A percentile compares a stretch with the other conserved stretches of the same genome.
Evolutionary conservation across 1,140 invertebrate genomes (phyloP).

Genomic region (Neodiprion virginianus): DNA sequence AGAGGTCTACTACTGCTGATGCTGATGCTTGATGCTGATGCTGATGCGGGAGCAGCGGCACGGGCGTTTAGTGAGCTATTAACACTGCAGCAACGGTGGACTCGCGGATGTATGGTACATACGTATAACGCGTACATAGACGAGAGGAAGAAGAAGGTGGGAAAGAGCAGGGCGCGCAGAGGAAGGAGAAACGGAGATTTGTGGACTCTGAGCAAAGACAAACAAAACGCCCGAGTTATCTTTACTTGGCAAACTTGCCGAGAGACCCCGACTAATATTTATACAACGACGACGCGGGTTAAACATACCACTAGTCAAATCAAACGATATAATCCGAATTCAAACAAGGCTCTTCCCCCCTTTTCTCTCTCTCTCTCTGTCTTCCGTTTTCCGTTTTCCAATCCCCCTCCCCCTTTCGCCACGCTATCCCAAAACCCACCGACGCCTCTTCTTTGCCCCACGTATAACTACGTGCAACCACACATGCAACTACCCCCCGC

Average conservation of each 20-base stretch:
- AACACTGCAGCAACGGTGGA: background rate
- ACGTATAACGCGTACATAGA: background rate
- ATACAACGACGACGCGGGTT: constrained; percentile 31
- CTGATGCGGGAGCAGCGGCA: too few relatives aligned
- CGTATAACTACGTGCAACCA: too few relatives aligned
- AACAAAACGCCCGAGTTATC: constrained; percentile 41
- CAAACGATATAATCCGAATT: constrained; percentile 44
- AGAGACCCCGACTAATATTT: constrained; percentile 43
- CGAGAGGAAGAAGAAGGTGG: constrained; percentile 17
- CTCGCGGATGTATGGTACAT: too few relatives aligned
- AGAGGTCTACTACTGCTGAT: background rate
- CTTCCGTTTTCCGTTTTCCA: background rate
- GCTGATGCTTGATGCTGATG: too few relatives aligned
- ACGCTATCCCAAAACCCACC: too few relatives aligned
- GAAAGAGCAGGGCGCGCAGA: background rate
- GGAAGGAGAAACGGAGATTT: constrained; percentile 43
- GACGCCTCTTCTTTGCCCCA: too few relatives aligned
- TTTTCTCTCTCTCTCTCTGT: too few relatives aligned
- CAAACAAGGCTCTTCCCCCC: constrained; percentile 24
- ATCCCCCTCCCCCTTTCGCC: too few relatives aligned
- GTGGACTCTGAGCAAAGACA: constrained; percentile 51
- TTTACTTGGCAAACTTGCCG: constrained; percentile 46
- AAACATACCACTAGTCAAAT: constrained; percentile 16
- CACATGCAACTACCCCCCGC: too few relatives aligned
- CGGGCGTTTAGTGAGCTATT: background rate